phyloP scores from a whole-genome alignment of 2,888 invertebrate species.

The Scaptomyza parva region DNA sequence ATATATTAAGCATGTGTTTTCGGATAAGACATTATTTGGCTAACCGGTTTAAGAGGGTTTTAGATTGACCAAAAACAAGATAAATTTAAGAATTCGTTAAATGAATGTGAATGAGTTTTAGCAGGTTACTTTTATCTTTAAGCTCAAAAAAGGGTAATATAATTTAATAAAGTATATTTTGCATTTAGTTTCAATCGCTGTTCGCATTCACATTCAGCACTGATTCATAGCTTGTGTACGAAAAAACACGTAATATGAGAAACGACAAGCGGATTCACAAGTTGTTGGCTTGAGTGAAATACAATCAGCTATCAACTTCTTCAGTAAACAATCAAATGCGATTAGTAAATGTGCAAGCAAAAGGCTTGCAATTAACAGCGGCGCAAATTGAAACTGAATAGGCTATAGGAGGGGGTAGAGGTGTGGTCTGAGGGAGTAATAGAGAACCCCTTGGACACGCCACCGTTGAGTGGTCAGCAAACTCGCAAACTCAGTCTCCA shows the following conservation, averaged over 20 bases:
- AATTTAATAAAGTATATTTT: neutral
- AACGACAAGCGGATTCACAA: constrained; percentile 3
- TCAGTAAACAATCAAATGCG: constrained; percentile 70
- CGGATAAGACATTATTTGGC: constrained; percentile 6
- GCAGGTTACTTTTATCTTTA: too few species aligned
- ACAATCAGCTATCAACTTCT: constrained; percentile 24
- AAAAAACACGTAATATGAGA: constrained; percentile 38
- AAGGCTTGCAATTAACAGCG: constrained; percentile 64
- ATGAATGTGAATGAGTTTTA: too few species aligned
- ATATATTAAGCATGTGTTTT: constrained; percentile 42
- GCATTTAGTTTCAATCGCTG: neutral
- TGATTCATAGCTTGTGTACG: constrained; percentile 21
- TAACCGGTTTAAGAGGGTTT: too few species aligned
- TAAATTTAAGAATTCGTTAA: too few species aligned
- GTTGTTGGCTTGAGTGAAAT: constrained; percentile 10
- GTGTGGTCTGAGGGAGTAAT: neutral
- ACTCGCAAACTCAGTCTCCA: constrained; percentile 13
- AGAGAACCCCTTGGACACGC: constrained; percentile 42
- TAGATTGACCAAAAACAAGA: neutral
- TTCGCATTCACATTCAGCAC: neutral
- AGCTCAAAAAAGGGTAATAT: too few species aligned
- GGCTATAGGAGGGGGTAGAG: constrained; percentile 1
- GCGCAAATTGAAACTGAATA: constrained; percentile 55
- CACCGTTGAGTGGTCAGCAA: constrained; percentile 44
- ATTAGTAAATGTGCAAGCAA: constrained; percentile 73